These are phyloP conservation scores for Sylvilagus floridanus DNA, from an alignment of 2,797 vertebrate species.

Conservation along the genomic window DNA sequence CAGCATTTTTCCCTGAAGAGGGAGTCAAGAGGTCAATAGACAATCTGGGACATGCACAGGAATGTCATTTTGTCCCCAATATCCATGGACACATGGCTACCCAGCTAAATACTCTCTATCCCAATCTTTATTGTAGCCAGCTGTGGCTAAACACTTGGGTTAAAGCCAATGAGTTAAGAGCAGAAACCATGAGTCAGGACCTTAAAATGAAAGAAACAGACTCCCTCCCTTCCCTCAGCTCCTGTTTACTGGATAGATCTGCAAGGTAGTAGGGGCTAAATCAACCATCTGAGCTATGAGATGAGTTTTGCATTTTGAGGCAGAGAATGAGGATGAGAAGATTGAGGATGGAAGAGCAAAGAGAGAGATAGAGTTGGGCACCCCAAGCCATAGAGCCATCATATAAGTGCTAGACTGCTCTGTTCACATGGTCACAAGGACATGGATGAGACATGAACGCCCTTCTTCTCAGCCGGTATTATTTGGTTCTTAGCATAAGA, in stretches of 20 bases:
- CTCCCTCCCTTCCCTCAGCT: background rate
- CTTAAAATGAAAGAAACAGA: background rate
- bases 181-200: background rate
- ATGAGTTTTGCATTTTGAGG: fast-evolving
- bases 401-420: background rate
- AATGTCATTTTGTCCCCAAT: background rate
- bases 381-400: background rate
- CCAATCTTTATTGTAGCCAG: background rate
- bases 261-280: background rate
- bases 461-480: background rate
- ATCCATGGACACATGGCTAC: background rate
- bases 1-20: background rate
- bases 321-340: too few relatives aligned
- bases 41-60: background rate
- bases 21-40: too few relatives aligned
- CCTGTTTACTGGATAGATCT: background rate
- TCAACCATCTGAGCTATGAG: background rate
- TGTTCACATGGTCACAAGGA: fast-evolving
- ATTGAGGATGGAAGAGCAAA: background rate
- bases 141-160: background rate
- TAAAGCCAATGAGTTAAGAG: background rate
- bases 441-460: background rate
- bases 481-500: background rate
- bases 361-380: background rate
- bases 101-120: background rate